Evolutionary conservation across 2,797 vertebrate genomes (phyloP).

Genomic region (Tarsius wallacei): DNA sequence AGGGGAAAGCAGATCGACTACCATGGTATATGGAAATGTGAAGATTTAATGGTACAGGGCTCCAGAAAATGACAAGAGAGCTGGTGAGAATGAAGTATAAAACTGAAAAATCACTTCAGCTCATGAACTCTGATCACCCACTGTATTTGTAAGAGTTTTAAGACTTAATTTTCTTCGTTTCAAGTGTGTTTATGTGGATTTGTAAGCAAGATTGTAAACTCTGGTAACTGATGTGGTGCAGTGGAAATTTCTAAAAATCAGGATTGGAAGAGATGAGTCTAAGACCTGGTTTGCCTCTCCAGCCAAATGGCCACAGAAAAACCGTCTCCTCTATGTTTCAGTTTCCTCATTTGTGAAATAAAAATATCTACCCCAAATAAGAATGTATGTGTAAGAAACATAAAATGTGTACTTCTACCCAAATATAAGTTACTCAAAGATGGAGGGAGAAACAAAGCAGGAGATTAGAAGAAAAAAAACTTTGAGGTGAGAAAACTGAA

Average conservation of each 20-base stretch:
- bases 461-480: background rate
- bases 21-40: background rate
- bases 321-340: background rate
- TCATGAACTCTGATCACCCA: background rate
- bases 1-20: background rate
- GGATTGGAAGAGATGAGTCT: background rate
- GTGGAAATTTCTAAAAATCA: background rate
- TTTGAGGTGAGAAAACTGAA: background rate
- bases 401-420: background rate
- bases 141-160: background rate
- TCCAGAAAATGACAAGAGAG: background rate
- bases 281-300: background rate
- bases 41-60: background rate
- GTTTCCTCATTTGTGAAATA: background rate
- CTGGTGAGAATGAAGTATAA: background rate
- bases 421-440: background rate
- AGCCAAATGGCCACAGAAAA: background rate
- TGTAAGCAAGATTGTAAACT: background rate
- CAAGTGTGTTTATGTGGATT: constrained; percentile 6
- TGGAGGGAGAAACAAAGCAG: no score
- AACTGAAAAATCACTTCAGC: background rate
- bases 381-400: background rate
- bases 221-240: background rate
- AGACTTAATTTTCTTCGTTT: background rate
- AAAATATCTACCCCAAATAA: background rate